Percentiles rank a stretch among this genome's conserved stretches.
Evolutionary conservation across 2,888 invertebrate genomes (phyloP).

Genomic region (Oscheius sp.): DNA sequence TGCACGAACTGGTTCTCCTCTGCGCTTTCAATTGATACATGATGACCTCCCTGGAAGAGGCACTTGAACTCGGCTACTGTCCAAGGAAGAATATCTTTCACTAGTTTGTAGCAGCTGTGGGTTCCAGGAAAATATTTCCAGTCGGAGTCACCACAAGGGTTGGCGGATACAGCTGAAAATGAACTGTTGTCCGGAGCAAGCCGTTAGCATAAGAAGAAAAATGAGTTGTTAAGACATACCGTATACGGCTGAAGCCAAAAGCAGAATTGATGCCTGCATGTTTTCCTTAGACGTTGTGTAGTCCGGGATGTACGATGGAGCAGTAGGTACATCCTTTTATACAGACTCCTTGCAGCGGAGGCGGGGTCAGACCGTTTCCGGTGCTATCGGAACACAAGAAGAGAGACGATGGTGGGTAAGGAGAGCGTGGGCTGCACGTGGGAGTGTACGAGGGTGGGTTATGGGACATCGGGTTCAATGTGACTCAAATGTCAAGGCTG

Average conservation of each 20-base stretch:
- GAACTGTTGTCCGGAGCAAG: neutral
- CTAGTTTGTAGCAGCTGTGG: conserved; percentile 66
- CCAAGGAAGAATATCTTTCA: conserved; percentile 62
- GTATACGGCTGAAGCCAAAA: conserved; percentile 13
- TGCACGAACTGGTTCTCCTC: conserved; percentile 70
- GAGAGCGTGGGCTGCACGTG: conserved; percentile 29
- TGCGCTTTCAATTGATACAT: conserved; percentile 61
- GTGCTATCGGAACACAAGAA: conserved; percentile 35
- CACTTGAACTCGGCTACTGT: conserved; percentile 69
- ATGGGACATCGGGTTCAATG: conserved; percentile 6
- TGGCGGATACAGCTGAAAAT: conserved; percentile 42
- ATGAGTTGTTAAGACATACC: conserved; percentile 4
- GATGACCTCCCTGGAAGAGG: conserved; percentile 69
- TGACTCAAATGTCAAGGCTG: conserved; percentile 17
- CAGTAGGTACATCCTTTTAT: conserved; percentile 22
- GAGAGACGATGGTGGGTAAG: conserved; percentile 16
- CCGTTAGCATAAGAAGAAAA: neutral
- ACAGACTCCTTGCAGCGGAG: conserved; percentile 21
- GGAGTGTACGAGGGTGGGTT: conserved; percentile 13
- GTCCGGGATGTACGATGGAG: conserved; percentile 9
- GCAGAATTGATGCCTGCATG: conserved; percentile 20
- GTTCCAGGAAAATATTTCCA: conserved; percentile 69
- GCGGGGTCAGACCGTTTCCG: conserved; percentile 37
- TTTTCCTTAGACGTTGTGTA: conserved; percentile 13
- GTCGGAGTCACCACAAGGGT: conserved; percentile 47